phyloP scores from a whole-genome alignment of 2,113 vertebrate species.

The Tamias sibiricus region DNA sequence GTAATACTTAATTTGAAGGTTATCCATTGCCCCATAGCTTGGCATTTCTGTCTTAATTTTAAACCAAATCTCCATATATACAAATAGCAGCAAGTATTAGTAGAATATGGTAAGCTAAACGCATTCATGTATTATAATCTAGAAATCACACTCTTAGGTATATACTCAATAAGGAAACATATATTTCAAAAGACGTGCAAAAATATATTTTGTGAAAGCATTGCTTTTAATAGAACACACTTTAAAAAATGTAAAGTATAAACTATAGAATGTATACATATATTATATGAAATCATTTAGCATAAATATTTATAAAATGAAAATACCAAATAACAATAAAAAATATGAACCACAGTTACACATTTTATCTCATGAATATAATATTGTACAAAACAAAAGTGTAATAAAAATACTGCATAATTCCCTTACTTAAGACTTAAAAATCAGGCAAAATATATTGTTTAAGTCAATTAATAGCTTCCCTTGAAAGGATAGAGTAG shows the following conservation, averaged over 20 bases:
- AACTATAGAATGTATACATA: not conserved
- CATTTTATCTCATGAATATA: not conserved
- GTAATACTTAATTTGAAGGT: not conserved
- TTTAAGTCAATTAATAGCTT: not conserved
- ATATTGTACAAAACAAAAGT: not conserved
- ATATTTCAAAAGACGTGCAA: not conserved
- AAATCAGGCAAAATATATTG: not conserved
- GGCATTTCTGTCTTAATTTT: not conserved
- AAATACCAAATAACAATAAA: constrained; percentile 26
- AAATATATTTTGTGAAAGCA: constrained; percentile 26
- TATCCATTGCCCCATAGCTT: not conserved
- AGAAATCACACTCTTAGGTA: not conserved
- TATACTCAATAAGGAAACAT: not conserved
- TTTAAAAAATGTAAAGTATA: not conserved
- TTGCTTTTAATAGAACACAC: not conserved
- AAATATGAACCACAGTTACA: constrained; percentile 11
- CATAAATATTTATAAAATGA: constrained; percentile 21
- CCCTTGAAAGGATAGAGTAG: not conserved
- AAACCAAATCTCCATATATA: constrained; percentile 7
- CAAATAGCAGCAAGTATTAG: not conserved
- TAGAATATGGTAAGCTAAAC: not conserved
- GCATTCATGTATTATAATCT: not conserved
- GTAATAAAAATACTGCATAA: not conserved
- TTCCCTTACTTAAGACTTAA: not conserved
- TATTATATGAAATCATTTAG: not conserved